Evolutionary conservation across 2,888 invertebrate genomes (phyloP).

Genomic region (Tridacna crocea): DNA sequence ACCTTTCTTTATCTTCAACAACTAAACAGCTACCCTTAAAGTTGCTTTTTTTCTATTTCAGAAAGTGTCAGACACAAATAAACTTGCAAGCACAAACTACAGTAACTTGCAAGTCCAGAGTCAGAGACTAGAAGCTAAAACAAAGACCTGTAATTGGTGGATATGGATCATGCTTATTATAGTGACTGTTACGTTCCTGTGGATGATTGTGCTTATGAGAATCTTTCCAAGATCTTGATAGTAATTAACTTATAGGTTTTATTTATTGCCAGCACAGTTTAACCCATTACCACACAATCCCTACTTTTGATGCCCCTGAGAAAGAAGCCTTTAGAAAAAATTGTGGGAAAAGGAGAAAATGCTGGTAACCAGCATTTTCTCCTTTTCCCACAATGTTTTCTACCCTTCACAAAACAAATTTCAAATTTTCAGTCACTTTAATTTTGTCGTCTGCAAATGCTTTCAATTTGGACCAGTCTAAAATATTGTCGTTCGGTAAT

Average conservation of each 20-base stretch:
- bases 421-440: too few relatives aligned
- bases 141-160: conserved; percentile 97
- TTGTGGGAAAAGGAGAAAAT: too few relatives aligned
- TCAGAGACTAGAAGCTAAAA: conserved; percentile 92
- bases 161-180: conserved; percentile 95
- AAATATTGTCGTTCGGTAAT: too few relatives aligned
- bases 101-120: conserved; percentile 92
- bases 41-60: conserved; percentile 58
- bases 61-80: conserved; percentile 90
- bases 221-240: conserved; percentile 87
- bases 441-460: too few relatives aligned
- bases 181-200: conserved; percentile 94
- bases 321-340: too few relatives aligned
- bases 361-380: too few relatives aligned
- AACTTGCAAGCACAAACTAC: conserved; percentile 92
- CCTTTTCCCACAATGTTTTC: too few relatives aligned
- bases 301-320: too few relatives aligned
- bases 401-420: too few relatives aligned
- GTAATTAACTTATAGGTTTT: neutral
- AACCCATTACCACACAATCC: neutral
- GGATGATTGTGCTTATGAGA: conserved; percentile 97
- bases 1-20: too few relatives aligned
- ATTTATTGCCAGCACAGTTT: neutral
- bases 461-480: too few relatives aligned
- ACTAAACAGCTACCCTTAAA: too few relatives aligned